Percentiles rank a stretch among this genome's conserved stretches.
Conservation (phyloP, 2,797 vertebrate species). For the Rachycentron canadum region DNA sequence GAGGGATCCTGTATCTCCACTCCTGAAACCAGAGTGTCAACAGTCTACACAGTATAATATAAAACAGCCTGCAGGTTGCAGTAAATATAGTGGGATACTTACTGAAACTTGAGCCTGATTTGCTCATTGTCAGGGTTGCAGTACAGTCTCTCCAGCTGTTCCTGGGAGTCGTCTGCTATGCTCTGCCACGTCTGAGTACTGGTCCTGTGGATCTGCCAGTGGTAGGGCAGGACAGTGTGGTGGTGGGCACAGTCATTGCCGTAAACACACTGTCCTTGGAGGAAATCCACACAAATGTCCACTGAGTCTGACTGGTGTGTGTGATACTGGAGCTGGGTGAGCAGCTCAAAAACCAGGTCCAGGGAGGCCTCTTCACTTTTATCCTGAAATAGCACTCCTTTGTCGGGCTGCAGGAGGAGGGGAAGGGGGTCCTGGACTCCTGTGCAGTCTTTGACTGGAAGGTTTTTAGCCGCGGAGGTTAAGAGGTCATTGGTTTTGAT, state of each 20-base stretch:
- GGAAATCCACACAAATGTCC: constrained; percentile 97
- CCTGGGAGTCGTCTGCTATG: constrained; percentile 95
- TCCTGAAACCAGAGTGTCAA: background rate
- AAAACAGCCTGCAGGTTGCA: constrained; percentile 34
- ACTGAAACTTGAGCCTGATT: constrained; percentile 95
- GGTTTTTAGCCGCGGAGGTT: constrained; percentile 85
- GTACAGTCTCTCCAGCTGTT: constrained; percentile 98
- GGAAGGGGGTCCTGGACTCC: constrained; percentile 58
- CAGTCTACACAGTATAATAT: background rate
- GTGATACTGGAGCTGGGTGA: constrained; percentile 98
- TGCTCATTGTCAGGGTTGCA: constrained; percentile 99
- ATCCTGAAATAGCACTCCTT: constrained; percentile 92
- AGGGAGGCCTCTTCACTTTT: constrained; percentile 98
- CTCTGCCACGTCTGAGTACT: constrained; percentile 93
- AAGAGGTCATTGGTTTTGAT: constrained; percentile 89
- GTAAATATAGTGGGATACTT: constrained; percentile 79
- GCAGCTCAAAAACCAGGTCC: constrained; percentile 96
- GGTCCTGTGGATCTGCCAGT: constrained; percentile 95
- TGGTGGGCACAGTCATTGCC: constrained; percentile 95
- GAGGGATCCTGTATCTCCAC: constrained; percentile 3
- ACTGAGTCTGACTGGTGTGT: constrained; percentile 94
- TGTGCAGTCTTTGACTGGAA: constrained; percentile 84
- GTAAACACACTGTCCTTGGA: constrained; percentile 93
- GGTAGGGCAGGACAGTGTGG: constrained; percentile 96
- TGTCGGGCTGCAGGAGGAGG: constrained; percentile 77